A percentile compares a stretch with the other conserved stretches of the same genome.
These are phyloP conservation scores for Muschampia plurimacula DNA, from an alignment of 2,888 invertebrate species.

Conservation along the genomic window DNA sequence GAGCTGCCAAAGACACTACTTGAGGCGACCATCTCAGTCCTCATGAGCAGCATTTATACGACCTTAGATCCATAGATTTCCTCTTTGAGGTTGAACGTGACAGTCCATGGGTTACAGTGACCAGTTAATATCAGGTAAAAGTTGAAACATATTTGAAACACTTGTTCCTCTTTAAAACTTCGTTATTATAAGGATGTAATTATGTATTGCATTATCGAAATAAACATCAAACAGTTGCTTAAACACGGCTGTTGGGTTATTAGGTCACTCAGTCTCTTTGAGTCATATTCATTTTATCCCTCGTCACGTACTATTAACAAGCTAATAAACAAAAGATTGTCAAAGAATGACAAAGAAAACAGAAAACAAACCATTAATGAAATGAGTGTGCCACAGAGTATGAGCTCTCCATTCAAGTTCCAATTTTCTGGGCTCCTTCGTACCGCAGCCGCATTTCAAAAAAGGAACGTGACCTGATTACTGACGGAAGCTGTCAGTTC, in stretches of 20 bases:
- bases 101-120: too few species aligned
- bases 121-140: too few species aligned
- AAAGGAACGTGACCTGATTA: slow-evolving; percentile 84
- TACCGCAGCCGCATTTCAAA: slow-evolving; percentile 71
- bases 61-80: too few species aligned
- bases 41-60: too few species aligned
- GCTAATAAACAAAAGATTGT: slow-evolving; percentile 24
- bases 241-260: neutral
- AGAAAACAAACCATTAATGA: slow-evolving; percentile 38
- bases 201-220: too few species aligned
- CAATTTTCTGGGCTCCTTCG: slow-evolving; percentile 54
- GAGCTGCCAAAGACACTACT: too few species aligned
- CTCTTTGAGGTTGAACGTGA: too few species aligned
- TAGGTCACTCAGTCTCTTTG: neutral
- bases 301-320: neutral
- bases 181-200: too few species aligned
- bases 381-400: slow-evolving; percentile 42
- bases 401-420: slow-evolving; percentile 49
- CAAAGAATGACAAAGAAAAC: slow-evolving; percentile 16
- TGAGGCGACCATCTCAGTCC: too few species aligned
- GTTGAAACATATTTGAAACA: too few species aligned
- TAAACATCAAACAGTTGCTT: neutral
- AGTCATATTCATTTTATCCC: neutral
- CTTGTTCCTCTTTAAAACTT: too few species aligned
- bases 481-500: slow-evolving; percentile 79